These are phyloP conservation scores for Aproaerema taeniolella DNA, from an alignment of 2,888 invertebrate genomes.

Conservation along the genomic window DNA sequence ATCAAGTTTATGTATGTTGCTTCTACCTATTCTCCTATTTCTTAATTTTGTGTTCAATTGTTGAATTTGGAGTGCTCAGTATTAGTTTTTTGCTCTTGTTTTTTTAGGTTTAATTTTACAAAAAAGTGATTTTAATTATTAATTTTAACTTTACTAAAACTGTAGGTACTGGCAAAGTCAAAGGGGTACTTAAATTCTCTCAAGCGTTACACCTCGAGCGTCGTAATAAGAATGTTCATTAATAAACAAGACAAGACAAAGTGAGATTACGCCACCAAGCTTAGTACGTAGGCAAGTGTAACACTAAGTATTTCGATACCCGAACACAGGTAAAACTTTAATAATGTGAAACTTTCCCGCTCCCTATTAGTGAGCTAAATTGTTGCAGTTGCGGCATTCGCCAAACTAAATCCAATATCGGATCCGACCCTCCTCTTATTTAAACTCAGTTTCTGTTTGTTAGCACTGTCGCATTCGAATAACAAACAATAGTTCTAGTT, in stretches of 20 bases:
- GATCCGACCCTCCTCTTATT: slow-evolving; percentile 32
- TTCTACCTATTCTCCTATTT: too few species aligned
- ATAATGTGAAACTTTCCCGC: slow-evolving; percentile 32
- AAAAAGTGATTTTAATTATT: too few species aligned
- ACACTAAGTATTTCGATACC: slow-evolving; percentile 20
- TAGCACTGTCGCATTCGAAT: slow-evolving; percentile 26
- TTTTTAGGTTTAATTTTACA: too few species aligned
- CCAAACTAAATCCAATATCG: slow-evolving; percentile 48
- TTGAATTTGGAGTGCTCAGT: too few species aligned
- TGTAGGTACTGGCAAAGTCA: too few species aligned
- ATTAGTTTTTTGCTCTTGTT: too few species aligned
- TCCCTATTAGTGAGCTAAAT: slow-evolving; percentile 33
- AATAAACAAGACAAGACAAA: slow-evolving; percentile 12
- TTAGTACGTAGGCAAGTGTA: slow-evolving; percentile 27
- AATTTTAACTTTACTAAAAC: too few species aligned
- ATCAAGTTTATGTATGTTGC: too few species aligned
- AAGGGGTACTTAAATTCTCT: background rate
- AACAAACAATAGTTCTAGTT: slow-evolving; percentile 24
- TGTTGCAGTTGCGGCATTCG: slow-evolving; percentile 38
- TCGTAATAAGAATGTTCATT: slow-evolving; percentile 8
- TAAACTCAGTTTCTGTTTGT: slow-evolving; percentile 31
- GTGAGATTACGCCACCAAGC: slow-evolving; percentile 29
- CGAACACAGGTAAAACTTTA: slow-evolving; percentile 30
- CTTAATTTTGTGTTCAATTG: too few species aligned
- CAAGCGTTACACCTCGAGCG: slow-evolving; percentile 4